Percentiles rank a stretch among this genome's conserved stretches.
phyloP scores from a whole-genome alignment of 2,888 invertebrate genomes.

The Boloria euphrosyne region DNA sequence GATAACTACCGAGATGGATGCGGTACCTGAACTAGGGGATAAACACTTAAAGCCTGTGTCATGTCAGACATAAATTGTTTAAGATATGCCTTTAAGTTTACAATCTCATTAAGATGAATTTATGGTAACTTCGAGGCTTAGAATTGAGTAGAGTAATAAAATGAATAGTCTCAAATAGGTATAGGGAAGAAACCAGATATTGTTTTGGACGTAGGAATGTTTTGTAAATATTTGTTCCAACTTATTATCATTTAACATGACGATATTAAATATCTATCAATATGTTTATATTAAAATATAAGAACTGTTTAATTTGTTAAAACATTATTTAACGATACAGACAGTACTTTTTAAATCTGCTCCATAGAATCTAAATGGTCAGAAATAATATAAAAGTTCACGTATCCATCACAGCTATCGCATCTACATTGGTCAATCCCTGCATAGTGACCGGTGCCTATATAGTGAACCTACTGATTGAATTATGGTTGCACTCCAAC shows the following conservation, averaged over 20 bases:
- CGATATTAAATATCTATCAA: background rate
- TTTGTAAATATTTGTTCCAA: too few species aligned
- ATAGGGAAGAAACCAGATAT: background rate
- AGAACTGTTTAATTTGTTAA: too few species aligned
- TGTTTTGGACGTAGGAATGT: background rate
- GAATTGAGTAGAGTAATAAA: conserved; percentile 27
- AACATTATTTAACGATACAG: background rate
- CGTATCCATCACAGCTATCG: conserved; percentile 37
- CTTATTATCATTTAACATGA: background rate
- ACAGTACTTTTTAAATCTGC: background rate
- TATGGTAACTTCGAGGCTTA: conserved; percentile 28
- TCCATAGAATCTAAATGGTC: background rate
- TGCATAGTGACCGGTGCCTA: conserved; percentile 60
- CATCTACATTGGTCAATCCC: conserved; percentile 65
- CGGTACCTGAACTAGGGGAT: conserved; percentile 50
- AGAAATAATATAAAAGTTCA: conserved; percentile 13
- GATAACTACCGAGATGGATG: conserved; percentile 53
- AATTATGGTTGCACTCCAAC: conserved; percentile 78
- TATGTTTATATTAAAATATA: background rate
- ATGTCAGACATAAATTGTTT: conserved; percentile 40
- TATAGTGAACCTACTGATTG: conserved; percentile 59
- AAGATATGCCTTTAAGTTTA: conserved; percentile 40
- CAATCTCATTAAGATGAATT: conserved; percentile 40
- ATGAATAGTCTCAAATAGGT: conserved; percentile 13
- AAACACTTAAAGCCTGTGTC: conserved; percentile 39